Conservation (phyloP, 2,888 invertebrate species). For the Synergus japonicus region DNA sequence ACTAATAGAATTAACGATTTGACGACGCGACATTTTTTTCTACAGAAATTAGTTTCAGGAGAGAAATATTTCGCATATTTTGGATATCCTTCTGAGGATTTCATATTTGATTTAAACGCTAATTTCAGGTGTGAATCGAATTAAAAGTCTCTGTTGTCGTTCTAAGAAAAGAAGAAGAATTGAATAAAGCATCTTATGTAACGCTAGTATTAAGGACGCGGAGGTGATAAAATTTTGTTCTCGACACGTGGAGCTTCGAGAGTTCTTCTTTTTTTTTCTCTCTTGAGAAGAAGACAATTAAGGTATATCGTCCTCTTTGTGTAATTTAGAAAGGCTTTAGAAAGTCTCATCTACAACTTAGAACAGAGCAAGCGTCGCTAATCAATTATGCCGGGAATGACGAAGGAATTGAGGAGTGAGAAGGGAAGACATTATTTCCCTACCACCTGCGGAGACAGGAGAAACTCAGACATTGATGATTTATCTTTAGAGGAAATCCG, state of each 20-base stretch:
- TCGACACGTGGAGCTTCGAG: background rate
- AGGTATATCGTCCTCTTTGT: constrained; percentile 37
- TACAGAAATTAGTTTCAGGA: background rate
- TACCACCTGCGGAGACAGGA: constrained; percentile 39
- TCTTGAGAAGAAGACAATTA: background rate
- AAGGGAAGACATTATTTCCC: constrained; percentile 44
- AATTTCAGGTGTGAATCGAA: background rate
- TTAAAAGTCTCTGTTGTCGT: background rate
- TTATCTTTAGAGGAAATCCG: constrained; percentile 53
- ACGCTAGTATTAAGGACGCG: background rate
- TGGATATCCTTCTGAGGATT: background rate
- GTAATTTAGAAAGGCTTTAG: constrained; percentile 65
- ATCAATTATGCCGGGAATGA: constrained; percentile 57
- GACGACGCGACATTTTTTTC: too few relatives aligned
- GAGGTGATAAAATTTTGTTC: background rate
- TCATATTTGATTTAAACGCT: background rate
- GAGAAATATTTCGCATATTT: background rate
- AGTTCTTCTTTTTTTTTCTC: background rate
- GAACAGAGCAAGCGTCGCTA: constrained; percentile 59
- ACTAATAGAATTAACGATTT: constrained; percentile 5
- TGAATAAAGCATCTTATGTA: background rate
- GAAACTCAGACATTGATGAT: constrained; percentile 55
- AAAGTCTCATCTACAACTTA: constrained; percentile 61
- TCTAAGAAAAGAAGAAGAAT: background rate
- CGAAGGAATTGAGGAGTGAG: constrained; percentile 19